Evolutionary conservation across 2,113 vertebrate genomes (phyloP), one percentile per base, ranked within the genome.

Genomic region (Saguinus midas): DNA sequence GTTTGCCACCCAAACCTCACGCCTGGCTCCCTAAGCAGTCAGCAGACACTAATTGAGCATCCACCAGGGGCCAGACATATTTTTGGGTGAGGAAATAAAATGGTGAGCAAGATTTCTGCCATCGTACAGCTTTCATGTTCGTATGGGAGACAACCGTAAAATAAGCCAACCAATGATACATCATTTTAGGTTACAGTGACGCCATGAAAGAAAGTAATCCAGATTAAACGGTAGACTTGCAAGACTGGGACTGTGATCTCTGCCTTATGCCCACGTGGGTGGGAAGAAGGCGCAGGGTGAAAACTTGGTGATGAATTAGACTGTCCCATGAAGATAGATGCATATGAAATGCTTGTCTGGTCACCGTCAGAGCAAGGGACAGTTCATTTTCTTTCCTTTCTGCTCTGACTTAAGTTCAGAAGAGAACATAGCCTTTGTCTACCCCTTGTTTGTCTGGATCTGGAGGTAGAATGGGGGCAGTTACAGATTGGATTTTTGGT

Each of bases 91-190:
- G 55, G 52, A 80, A n/a, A 12, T 16, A 29, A 40, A 6, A 35
- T 32, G 6, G 21, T 23, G 37, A 37, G 5, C 66, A 20, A 3
- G 50, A 14, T 8, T 27, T 27, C 85, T 35, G 4, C 73, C 82
- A 16, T 68, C 64, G 6, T 68, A 35, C 35, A 68, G 64, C 14
- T 68, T 23, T 70, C 11, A 1, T 89, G 12, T 37, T 14, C 18
- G 2, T 23, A 11, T 68, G 13, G 18, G 72, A 82, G 27, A 80
- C 79, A 29, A 52, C 76, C 27, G 8, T 35, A 35, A 16, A 87
- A n/a, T 0, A 14, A 35, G 27, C 20, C 0, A 1, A 3, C 55
- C 45, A 11, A 0, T 16, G 6, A 20, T 0, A 1, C 2, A 0
- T 17, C 5, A 0, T 58, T 23, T n/a, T 4, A 68, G 79, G 57